phyloP scores from a whole-genome alignment of 1,140 invertebrate genomes.

The Caerostris darwini region DNA sequence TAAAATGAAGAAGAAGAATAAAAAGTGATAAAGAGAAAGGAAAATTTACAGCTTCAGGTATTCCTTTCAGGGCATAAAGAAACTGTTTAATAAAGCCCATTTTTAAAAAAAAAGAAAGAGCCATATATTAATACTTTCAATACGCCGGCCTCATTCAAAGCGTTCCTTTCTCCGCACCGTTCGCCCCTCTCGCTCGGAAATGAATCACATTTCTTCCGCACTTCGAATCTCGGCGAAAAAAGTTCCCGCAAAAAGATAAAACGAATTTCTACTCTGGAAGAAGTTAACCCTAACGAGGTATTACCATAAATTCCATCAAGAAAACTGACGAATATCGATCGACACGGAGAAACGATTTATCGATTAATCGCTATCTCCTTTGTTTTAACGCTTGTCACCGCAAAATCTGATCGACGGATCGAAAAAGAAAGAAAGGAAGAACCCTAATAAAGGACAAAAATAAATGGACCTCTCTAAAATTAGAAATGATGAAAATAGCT shows the following conservation, averaged over 20 bases:
- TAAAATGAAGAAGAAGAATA: no score
- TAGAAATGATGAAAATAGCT: slow-evolving; percentile 45
- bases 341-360: background rate
- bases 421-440: background rate
- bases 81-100: background rate
- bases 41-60: background rate
- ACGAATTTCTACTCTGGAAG: background rate
- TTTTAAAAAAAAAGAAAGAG: background rate
- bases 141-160: background rate
- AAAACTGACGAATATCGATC: slow-evolving; percentile 39
- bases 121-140: background rate
- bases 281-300: slow-evolving; percentile 24
- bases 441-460: slow-evolving; percentile 6
- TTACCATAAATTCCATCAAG: slow-evolving; percentile 59
- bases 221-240: background rate
- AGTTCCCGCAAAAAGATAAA: background rate
- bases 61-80: background rate
- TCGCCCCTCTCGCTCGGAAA: background rate
- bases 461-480: slow-evolving; percentile 5
- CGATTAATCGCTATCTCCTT: slow-evolving; percentile 54
- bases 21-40: no score
- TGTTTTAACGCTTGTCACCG: slow-evolving; percentile 51
- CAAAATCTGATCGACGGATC: background rate
- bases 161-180: background rate
- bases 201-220: background rate